These are phyloP conservation scores for Cyanoliseus patagonus DNA, from an alignment of 2,113 vertebrate genomes.

Conservation along the genomic window DNA sequence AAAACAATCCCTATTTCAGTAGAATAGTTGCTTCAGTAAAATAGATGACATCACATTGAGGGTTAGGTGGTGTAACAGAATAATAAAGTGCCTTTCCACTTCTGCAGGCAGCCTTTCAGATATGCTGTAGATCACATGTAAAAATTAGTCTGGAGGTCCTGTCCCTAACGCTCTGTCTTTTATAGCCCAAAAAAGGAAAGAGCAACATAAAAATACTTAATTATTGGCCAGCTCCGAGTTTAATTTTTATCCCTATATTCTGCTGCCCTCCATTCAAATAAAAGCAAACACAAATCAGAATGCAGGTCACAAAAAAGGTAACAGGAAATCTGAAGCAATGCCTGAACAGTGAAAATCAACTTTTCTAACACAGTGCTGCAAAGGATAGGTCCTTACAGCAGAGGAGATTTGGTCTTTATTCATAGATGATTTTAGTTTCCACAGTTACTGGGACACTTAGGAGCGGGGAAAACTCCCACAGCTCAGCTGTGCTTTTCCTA, in stretches of 20 bases:
- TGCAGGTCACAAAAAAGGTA: background rate
- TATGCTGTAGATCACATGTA: background rate
- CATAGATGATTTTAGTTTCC: background rate
- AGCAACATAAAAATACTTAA: background rate
- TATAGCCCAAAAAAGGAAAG: background rate
- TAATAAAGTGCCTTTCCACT: constrained; percentile 10
- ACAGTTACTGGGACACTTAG: background rate
- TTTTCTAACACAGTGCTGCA: background rate
- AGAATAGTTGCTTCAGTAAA: background rate
- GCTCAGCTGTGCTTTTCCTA: constrained; percentile 35
- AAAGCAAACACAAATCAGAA: background rate
- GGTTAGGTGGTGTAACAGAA: background rate
- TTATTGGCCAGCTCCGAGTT: background rate
- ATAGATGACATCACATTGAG: background rate
- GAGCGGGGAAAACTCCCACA: background rate
- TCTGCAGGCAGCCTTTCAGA: background rate
- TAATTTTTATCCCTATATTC: constrained; percentile 16
- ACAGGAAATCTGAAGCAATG: background rate
- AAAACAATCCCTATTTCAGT: background rate
- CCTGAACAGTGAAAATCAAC: background rate
- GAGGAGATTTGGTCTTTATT: background rate
- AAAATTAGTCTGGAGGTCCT: background rate
- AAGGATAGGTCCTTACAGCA: background rate
- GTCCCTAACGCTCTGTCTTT: background rate
- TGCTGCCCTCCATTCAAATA: background rate